Conservation (phyloP, 35 echinoderm and acorn worm genomes). For the Holothuria glaberrima region DNA sequence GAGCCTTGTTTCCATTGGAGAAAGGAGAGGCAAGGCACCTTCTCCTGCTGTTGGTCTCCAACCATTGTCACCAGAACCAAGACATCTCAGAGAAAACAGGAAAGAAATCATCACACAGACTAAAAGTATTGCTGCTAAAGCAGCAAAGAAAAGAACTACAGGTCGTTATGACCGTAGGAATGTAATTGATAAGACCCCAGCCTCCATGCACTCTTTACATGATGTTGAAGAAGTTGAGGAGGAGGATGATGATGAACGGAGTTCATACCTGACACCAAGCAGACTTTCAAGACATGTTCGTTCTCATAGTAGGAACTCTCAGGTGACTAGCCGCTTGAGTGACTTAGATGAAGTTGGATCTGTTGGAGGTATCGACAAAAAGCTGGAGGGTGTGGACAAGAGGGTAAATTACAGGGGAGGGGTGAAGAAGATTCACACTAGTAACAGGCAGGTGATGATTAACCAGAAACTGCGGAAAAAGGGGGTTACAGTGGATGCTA, state of each 20-base stretch:
- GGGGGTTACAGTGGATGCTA: too few species aligned
- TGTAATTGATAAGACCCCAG: slow-evolving; percentile 60
- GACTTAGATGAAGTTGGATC: slow-evolving; percentile 77
- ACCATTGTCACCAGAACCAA: slow-evolving; percentile 22
- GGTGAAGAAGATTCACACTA: slow-evolving; percentile 53
- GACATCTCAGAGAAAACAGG: slow-evolving; percentile 23
- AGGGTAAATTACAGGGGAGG: slow-evolving; percentile 58
- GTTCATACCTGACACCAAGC: slow-evolving; percentile 48
- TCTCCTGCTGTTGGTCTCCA: background rate
- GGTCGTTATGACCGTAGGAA: slow-evolving; percentile 46
- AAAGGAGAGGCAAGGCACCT: slow-evolving; percentile 39
- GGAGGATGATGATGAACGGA: background rate
- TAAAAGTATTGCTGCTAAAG: slow-evolving; percentile 82
- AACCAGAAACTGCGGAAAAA: background rate
- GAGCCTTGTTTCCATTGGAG: slow-evolving; percentile 39
- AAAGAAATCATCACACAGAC: slow-evolving; percentile 82
- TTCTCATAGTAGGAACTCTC: slow-evolving; percentile 23
- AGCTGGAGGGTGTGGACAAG: slow-evolving; percentile 65
- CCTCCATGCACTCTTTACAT: slow-evolving; percentile 56
- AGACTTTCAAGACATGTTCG: slow-evolving; percentile 68
- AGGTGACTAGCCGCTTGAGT: slow-evolving; percentile 49
- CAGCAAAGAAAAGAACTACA: slow-evolving; percentile 76
- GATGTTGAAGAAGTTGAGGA: slow-evolving; percentile 65
- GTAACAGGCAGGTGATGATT: slow-evolving; percentile 41
- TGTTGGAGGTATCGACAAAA: slow-evolving; percentile 59